phyloP scores from a whole-genome alignment of 2,113 vertebrate genomes.

The Pterocles gutturalis region DNA sequence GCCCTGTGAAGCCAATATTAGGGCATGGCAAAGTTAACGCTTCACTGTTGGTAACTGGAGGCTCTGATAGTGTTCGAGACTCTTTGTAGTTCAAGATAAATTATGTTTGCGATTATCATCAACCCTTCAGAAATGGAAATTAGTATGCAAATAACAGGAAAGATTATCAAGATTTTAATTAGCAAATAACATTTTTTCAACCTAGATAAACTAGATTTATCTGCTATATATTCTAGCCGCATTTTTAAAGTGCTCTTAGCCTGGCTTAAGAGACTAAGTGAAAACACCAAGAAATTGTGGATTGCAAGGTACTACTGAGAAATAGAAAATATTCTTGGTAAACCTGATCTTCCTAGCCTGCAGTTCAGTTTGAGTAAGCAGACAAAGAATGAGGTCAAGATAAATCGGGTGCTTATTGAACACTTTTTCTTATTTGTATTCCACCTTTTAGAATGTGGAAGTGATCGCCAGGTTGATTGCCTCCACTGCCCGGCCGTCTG shows the following conservation, averaged over 20 bases:
- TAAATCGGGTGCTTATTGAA: background rate
- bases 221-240: background rate
- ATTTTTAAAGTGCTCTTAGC: background rate
- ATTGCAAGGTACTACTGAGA: background rate
- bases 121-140: slow-evolving; percentile 25
- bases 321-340: background rate
- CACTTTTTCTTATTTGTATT: background rate
- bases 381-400: background rate
- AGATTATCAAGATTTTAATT: slow-evolving; percentile 24
- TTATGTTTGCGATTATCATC: slow-evolving; percentile 30
- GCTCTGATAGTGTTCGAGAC: background rate
- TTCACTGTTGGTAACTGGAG: background rate
- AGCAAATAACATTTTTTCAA: background rate
- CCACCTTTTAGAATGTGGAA: background rate
- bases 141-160: slow-evolving; percentile 2
- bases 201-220: background rate
- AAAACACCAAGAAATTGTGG: background rate
- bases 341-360: background rate
- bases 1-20: background rate
- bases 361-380: background rate
- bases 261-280: background rate
- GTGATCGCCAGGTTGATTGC: background rate
- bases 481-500: background rate
- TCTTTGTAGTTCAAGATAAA: slow-evolving; percentile 1
- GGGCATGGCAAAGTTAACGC: background rate